These are phyloP conservation scores for Phyllostomus discolor DNA, from an alignment of 2,113 vertebrate species.

Conservation along the genomic window DNA sequence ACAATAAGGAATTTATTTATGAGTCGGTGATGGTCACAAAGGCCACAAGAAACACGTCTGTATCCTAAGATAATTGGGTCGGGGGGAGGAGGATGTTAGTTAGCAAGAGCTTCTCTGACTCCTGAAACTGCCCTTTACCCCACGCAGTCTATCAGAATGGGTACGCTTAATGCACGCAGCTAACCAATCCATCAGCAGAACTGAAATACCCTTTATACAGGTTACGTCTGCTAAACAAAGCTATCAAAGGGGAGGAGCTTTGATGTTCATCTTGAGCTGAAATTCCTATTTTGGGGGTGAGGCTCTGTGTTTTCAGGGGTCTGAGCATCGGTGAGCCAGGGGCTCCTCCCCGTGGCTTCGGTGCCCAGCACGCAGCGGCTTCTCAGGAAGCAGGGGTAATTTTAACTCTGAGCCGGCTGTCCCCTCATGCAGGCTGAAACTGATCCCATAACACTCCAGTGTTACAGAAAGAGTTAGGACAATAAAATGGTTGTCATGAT, in stretches of 20 bases:
- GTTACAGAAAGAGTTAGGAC: not conserved
- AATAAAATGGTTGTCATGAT: not conserved
- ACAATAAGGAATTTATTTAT: not conserved
- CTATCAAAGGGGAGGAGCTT: not conserved
- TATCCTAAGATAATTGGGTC: not conserved
- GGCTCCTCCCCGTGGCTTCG: not conserved
- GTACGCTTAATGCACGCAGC: not conserved
- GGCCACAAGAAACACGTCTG: not conserved
- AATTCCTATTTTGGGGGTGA: not conserved
- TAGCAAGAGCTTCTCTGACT: not conserved
- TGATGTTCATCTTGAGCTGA: not conserved
- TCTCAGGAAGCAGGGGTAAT: not conserved
- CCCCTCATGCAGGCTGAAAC: not conserved
- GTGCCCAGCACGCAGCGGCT: not conserved
- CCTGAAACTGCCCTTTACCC: not conserved
- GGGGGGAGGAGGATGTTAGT: not conserved
- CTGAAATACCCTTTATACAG: accelerated
- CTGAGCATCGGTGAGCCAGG: not conserved
- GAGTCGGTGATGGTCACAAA: not conserved
- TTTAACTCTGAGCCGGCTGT: not conserved
- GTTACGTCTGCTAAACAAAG: not conserved
- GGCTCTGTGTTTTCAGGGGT: not conserved
- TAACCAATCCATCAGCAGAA: not conserved
- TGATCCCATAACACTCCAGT: not conserved
- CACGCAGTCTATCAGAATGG: not conserved